Evolutionary conservation across 2,797 vertebrate species (phyloP), one percentile per base, ranked within the genome.

Genomic region (Melanotaenia maccullochi): DNA sequence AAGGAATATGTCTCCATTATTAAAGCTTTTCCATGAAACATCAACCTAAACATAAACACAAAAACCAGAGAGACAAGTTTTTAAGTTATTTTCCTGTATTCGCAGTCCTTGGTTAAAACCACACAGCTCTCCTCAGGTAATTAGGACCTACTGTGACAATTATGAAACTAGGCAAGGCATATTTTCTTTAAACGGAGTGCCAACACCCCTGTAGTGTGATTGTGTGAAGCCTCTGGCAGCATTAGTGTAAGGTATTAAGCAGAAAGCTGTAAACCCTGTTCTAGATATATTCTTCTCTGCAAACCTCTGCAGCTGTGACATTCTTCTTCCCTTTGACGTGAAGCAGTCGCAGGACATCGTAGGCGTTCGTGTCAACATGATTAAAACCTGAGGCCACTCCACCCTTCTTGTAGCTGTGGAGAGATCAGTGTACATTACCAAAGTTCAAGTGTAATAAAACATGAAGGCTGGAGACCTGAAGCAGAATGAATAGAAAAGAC

Each of bases 351-450:
- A 94, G 90, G 85, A 97, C 92, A 73, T 96, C 96, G 90, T 97
- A 97, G 87, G 91, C 73, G 7, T 98, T 98, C 14, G 95, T 95
- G 76, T 97, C 96, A 36, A 98, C 93, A 0, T 97, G 96, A 60
- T 94, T 90, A 78, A 98, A 97, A 25, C 97, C 97, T 0, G 97
- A 98, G 16, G 94, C 95, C 63, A 95, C 92, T 4, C 97, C 97
- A 1, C 97, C 97, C 85, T 96, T 97, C 91, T 97, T 98, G 90
- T 97, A 97, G 86, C 97, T 98, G 93, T 61, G 63, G 62, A 84
- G 55, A 85, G 63, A 83, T 32, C 1, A 65, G 61, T 24, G n/a
- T 28, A 60, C 44, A 51, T 60, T 16, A 73, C 22, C 84, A 89
- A 88, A 90, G 90, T 86, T 78, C 89, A 89, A 65, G n/a, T 55